Base-by-base conservation (phyloP, 2,797 vertebrate genomes). In the Chelon auratus region DNA sequence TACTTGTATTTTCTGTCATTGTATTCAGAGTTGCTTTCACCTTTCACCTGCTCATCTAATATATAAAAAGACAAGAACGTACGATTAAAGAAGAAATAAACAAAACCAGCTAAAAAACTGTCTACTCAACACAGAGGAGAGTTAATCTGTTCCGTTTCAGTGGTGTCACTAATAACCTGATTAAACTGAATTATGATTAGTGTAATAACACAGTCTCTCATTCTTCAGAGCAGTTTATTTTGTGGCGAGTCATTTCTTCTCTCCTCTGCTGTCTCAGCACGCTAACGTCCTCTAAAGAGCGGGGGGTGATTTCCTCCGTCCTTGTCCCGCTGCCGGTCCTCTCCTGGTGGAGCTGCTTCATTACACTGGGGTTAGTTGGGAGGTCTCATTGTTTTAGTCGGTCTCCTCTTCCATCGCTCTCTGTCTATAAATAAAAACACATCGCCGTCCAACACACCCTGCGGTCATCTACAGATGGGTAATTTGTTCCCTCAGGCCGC, bases 361-460 rank as follows among this genome's bases (percentile, higher is more conserved):
- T 66, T 79, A 60, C 53, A 2, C 50, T 36, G 57, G 13, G 51
- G 50, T 60, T 60, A 42, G 59, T 53, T 13, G 30, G 48, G 37
- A 56, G 20, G 24, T 70, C 33, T 42, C 66, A 24, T 36, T 75
- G 42, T 78, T 77, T 71, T 57, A 52, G 10, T 64, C 24, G 9
- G 39, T 62, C 56, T 59, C 48, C 37, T 33, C 30, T 33, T 33
- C 72, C 72, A 26, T 74, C 66, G 47, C 59, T 26, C 65, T 59
- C 50, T 20, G 61, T 62, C 78, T 82, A 80, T 83, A 78, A 85
- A 87, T 87, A 85, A 78, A 85, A 81, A 52, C 73, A 55, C 58
- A 51, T 72, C 62, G 20, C 30, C 50, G 36, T 50, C 57, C 30
- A 33, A 33, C 30, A 68, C 22, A 54, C 67, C 75, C 80, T 2